A percentile compares a stretch with the other conserved stretches of the same genome.
Evolutionary conservation across 2,888 invertebrate species (phyloP).

Genomic region (Frankliniella intonsa): DNA sequence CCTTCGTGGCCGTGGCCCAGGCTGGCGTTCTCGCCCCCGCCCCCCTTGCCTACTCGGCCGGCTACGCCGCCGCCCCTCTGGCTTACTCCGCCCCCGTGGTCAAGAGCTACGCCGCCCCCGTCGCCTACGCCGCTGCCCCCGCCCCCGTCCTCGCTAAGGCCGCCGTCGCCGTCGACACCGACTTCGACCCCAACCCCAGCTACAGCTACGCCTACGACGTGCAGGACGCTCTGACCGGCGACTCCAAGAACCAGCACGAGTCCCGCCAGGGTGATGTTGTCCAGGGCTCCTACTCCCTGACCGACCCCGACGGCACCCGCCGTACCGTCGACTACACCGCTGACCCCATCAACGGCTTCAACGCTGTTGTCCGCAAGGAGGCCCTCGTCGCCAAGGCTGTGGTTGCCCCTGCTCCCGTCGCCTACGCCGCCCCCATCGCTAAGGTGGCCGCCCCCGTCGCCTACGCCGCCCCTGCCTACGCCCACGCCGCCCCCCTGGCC

Average conservation of each 20-base stretch:
- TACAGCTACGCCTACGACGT: constrained; percentile 22
- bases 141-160: constrained; percentile 11
- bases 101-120: constrained; percentile 17
- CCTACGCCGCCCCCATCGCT: not conserved
- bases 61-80: constrained; percentile 3
- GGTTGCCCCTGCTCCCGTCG: not conserved
- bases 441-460: constrained; percentile 10
- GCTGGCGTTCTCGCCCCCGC: constrained; percentile 14
- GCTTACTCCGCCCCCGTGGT: constrained; percentile 15
- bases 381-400: not conserved
- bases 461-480: not conserved
- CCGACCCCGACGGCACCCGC: constrained; percentile 5
- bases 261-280: constrained; percentile 20
- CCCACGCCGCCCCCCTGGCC: not conserved
- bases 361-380: constrained; percentile 19
- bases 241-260: constrained; percentile 26
- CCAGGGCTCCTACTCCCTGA: constrained; percentile 9
- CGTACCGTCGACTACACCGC: constrained; percentile 17
- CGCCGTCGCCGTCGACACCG: not conserved
- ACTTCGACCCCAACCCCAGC: constrained; percentile 23
- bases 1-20: constrained; percentile 14
- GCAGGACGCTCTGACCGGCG: constrained; percentile 13
- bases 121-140: constrained; percentile 17
- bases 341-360: constrained; percentile 20
- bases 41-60: constrained; percentile 13